Percentiles rank a stretch among this genome's conserved stretches.
phyloP scores from a whole-genome alignment of 2,888 invertebrate genomes.

The Nomada flava region DNA sequence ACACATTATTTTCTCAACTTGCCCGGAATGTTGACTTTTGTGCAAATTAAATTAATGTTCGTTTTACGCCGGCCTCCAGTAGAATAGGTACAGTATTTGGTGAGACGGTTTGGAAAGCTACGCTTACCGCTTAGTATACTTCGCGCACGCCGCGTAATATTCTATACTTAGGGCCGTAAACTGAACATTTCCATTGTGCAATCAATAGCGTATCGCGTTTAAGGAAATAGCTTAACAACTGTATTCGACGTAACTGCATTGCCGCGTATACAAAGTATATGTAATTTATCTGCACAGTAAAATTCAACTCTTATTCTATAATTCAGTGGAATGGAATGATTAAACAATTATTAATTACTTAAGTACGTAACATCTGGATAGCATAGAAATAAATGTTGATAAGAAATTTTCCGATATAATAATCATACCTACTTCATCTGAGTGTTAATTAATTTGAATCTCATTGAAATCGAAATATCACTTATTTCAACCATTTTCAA shows the following conservation, averaged over 20 bases:
- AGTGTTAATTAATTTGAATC: too few relatives aligned
- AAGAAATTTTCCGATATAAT: too few relatives aligned
- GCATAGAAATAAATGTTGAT: neutral
- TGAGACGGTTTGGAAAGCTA: neutral
- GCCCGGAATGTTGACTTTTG: constrained; percentile 50
- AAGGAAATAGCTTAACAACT: too few relatives aligned
- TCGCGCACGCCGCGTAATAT: neutral
- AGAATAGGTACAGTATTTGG: constrained; percentile 6
- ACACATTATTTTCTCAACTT: constrained; percentile 66
- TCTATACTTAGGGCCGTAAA: neutral
- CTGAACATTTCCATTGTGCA: neutral
- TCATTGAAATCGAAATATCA: too few relatives aligned
- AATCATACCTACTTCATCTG: too few relatives aligned
- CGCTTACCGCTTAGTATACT: neutral
- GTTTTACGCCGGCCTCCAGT: constrained; percentile 25
- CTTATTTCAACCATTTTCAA: too few relatives aligned
- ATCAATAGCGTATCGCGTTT: too few relatives aligned
- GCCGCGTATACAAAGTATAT: too few relatives aligned
- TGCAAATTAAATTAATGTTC: constrained; percentile 62
- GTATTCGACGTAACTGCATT: too few relatives aligned
- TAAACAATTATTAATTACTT: neutral
- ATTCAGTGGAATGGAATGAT: neutral
- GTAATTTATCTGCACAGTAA: too few relatives aligned
- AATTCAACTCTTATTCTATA: neutral
- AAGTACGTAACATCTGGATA: neutral